A percentile compares a stretch with the other conserved stretches of the same genome.
Conservation (phyloP, 2,113 vertebrate species). For the Rhea americana region DNA sequence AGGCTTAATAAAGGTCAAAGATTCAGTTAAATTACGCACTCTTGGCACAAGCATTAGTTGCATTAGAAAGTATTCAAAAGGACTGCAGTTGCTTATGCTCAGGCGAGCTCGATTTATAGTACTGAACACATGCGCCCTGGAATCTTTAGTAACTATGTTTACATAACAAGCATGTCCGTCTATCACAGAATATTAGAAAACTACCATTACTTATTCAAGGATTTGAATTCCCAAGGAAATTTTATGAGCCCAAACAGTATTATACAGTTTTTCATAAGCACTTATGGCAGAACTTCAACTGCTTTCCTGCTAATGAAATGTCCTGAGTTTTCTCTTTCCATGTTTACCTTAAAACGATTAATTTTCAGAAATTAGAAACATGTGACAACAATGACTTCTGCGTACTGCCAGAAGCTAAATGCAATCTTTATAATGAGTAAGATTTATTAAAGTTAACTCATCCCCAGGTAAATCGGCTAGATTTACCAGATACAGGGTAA, state of each 20-base stretch:
- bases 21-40: neutral
- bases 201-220: constrained; percentile 57
- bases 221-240: constrained; percentile 69
- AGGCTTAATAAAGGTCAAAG: constrained; percentile 7
- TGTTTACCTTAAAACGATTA: constrained; percentile 67
- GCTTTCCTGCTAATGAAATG: constrained; percentile 63
- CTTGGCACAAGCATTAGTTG: neutral
- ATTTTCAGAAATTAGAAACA: constrained; percentile 74
- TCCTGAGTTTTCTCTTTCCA: constrained; percentile 50
- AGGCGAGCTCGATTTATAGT: constrained; percentile 16
- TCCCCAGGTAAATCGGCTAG: constrained; percentile 16
- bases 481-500: neutral
- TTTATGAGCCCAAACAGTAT: constrained; percentile 66
- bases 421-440: constrained; percentile 32
- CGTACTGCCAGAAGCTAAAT: constrained; percentile 58
- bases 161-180: constrained; percentile 64
- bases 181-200: constrained; percentile 63
- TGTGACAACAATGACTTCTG: constrained; percentile 56
- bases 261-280: constrained; percentile 55
- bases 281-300: constrained; percentile 77
- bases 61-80: constrained; percentile 1
- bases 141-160: constrained; percentile 72
- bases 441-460: constrained; percentile 40
- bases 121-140: constrained; percentile 48
- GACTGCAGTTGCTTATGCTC: neutral